Conservation (phyloP, 2,888 invertebrate genomes). For the Tetragnatha montana region DNA sequence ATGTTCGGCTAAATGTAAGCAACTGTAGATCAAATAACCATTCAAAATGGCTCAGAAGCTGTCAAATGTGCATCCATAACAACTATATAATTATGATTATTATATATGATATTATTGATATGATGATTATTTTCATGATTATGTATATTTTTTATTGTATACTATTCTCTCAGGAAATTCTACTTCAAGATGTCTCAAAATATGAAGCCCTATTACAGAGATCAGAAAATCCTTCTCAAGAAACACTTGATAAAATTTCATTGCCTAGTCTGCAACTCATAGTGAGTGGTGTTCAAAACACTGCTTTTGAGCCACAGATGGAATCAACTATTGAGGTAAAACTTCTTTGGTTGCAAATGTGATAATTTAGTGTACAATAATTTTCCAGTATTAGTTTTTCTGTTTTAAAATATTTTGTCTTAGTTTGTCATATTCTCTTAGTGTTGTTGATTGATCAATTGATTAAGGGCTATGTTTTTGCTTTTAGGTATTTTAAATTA, state of each 20-base stretch:
- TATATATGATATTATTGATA: no score
- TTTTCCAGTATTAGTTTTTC: no score
- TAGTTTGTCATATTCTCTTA: background rate
- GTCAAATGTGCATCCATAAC: no score
- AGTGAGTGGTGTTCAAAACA: background rate
- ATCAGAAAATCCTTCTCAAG: background rate
- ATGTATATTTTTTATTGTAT: background rate
- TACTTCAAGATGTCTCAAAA: background rate
- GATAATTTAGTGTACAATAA: no score
- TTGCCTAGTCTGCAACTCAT: background rate
- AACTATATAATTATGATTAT: no score
- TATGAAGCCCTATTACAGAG: background rate
- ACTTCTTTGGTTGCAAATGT: no score
- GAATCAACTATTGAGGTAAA: slow-evolving; percentile 7
- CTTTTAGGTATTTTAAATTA: no score
- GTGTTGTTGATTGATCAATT: background rate
- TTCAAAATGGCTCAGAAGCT: no score
- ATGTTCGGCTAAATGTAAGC: no score
- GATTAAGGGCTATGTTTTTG: no score
- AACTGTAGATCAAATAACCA: no score
- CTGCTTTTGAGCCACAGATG: background rate
- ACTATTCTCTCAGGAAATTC: background rate
- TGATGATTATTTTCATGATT: background rate
- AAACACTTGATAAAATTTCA: background rate
- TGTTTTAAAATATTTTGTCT: background rate